Evolutionary conservation across 1,140 invertebrate genomes (phyloP).

Genomic region (Drosophila parvula): DNA sequence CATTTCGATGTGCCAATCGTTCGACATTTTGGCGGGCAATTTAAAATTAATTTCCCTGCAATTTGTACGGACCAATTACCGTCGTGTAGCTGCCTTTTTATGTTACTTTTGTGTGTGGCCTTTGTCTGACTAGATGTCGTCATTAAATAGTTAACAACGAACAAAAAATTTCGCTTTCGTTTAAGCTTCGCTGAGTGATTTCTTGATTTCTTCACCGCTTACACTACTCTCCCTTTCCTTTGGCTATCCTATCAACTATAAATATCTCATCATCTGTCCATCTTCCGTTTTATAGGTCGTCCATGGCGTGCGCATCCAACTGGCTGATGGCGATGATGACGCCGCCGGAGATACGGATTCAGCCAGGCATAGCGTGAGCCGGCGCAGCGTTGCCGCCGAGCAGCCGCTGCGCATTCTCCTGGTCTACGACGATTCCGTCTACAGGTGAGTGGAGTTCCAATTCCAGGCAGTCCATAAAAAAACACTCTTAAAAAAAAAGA

Average conservation of each 20-base stretch:
- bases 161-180: conserved; percentile 71
- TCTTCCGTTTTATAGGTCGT: conserved; percentile 87
- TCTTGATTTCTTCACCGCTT: conserved; percentile 30
- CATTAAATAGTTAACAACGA: conserved; percentile 68
- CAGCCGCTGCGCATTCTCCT: conserved; percentile 95
- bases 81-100: conserved; percentile 34
- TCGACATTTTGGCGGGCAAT: conserved; percentile 79
- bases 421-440: conserved; percentile 95
- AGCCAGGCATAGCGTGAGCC: conserved; percentile 89
- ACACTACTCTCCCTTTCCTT: conserved; percentile 7
- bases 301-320: conserved; percentile 90
- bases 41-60: conserved; percentile 79
- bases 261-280: conserved; percentile 30
- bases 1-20: conserved; percentile 77
- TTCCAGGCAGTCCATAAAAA: background rate
- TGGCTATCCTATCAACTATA: conserved; percentile 10
- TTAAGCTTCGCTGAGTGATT: conserved; percentile 52
- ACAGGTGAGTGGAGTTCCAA: conserved; percentile 87
- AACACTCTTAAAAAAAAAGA: conserved; percentile 2
- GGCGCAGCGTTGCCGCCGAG: conserved; percentile 89
- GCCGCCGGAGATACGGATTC: conserved; percentile 33
- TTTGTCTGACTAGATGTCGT: conserved; percentile 68
- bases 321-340: conserved; percentile 58
- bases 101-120: conserved; percentile 69
- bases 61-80: conserved; percentile 74